phyloP scores from a whole-genome alignment of 2,113 vertebrate species.

The Setophaga kirtlandii region DNA sequence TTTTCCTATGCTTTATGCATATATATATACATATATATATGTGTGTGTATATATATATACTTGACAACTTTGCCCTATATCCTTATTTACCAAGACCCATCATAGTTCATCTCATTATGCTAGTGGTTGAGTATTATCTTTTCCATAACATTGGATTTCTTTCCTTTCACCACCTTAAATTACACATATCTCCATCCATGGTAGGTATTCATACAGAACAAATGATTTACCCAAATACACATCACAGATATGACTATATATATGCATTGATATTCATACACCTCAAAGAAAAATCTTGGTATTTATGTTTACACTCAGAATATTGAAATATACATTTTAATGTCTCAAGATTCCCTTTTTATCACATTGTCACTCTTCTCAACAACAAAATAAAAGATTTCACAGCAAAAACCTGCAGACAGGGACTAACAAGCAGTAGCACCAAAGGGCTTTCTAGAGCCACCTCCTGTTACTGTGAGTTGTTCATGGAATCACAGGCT shows the following conservation, averaged over 20 bases:
- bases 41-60: neutral
- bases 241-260: neutral
- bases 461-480: neutral
- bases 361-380: neutral
- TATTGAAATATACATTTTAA: conserved; percentile 27
- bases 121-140: neutral
- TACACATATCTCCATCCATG: neutral
- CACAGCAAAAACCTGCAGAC: conserved; percentile 31
- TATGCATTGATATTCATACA: neutral
- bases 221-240: neutral
- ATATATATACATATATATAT: too few relatives aligned
- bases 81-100: neutral
- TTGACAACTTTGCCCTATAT: neutral
- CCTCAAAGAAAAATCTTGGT: conserved; percentile 13
- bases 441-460: conserved; percentile 25
- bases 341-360: conserved; percentile 44
- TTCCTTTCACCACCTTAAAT: neutral
- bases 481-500: conserved; percentile 1
- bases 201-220: neutral
- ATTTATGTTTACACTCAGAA: conserved; percentile 47
- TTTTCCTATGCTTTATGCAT: neutral
- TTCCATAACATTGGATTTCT: neutral
- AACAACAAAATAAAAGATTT: conserved; percentile 42
- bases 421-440: conserved; percentile 23
- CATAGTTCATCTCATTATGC: neutral